Base-by-base conservation (phyloP, 2,888 invertebrate species). In the Mesopsocus fuscifrons region DNA sequence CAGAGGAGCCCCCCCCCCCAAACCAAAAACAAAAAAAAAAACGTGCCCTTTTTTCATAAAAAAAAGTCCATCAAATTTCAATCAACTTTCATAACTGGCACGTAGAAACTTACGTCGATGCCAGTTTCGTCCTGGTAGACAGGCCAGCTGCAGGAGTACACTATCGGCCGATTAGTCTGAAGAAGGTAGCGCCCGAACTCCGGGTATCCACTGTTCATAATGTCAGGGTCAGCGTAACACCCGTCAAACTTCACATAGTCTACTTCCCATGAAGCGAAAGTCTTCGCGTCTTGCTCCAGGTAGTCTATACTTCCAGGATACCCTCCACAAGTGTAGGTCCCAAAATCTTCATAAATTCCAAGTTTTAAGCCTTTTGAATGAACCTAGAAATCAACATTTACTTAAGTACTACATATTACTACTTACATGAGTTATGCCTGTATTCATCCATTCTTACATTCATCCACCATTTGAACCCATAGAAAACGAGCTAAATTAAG, bases 161-260 rank as follows among this genome's bases (percentile, higher is more conserved):
- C 57, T 47, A 73, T 69, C 3, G 62, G 63, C 31, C 69, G 56
- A 6, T 67, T 67, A 13, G 71, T 68, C 40, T 57, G 53, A 53
- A 69, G 71, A 41, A 73, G 53, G 47, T 57, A 63, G 34, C 53
- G 50, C 16, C 61, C 63, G 62, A 72, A 67, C 42, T 59, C 55
- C 2, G 66, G 65, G 53, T 71, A 72, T 4, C 66, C 70, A 32
- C 8, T 30, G 17, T 48, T 43, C 56, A 58, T 57, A 18, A 54
- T 51, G 13, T 46, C 48, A 3, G 59, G 55, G 30, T 65, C 59
- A 15, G 65, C 61, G 52, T 69, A 61, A 53, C 73, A 73, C 2
- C 72, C 72, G 54, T 72, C 73, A 46, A 72, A 53, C 55, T 73
- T 73, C 38, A 72, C 57, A 53, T 67, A 67, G 54, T 74, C 72